Percentiles rank a stretch among this genome's conserved stretches.
Evolutionary conservation across 2,113 vertebrate species (phyloP).

Genomic region (Heterocephalus glaber): DNA sequence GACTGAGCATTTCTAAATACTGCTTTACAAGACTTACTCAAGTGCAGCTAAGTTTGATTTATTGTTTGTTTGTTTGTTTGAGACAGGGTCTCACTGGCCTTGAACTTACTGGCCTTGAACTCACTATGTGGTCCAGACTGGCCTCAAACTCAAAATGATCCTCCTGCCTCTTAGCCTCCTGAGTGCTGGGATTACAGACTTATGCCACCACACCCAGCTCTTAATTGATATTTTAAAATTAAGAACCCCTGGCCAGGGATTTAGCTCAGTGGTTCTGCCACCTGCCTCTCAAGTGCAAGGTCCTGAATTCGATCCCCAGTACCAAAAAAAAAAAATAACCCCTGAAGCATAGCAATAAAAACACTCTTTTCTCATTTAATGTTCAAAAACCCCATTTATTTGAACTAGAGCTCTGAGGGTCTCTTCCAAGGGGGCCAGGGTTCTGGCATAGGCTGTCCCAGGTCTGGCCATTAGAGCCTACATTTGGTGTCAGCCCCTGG

Average conservation of each 20-base stretch:
- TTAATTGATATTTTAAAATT: conserved; percentile 9
- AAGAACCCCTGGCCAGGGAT: background rate
- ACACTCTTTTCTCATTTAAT: background rate
- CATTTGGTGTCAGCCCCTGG: background rate
- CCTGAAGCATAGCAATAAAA: background rate
- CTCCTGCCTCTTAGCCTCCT: background rate
- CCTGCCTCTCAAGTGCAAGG: too few relatives aligned
- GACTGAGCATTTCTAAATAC: background rate
- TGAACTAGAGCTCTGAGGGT: background rate
- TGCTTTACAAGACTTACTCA: background rate
- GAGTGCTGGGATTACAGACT: background rate
- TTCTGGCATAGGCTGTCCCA: background rate
- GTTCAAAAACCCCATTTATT: background rate
- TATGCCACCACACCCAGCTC: background rate
- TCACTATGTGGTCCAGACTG: background rate
- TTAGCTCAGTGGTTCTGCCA: too few relatives aligned
- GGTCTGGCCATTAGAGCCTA: background rate
- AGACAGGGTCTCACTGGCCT: background rate
- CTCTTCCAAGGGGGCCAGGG: background rate
- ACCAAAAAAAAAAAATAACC: too few relatives aligned
- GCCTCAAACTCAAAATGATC: background rate
- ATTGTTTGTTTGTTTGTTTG: background rate
- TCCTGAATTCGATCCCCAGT: too few relatives aligned
- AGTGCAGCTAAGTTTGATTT: background rate
- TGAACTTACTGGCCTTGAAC: background rate